Conservation (phyloP, 2,797 vertebrate genomes). For the Eulemur rubriventer region DNA sequence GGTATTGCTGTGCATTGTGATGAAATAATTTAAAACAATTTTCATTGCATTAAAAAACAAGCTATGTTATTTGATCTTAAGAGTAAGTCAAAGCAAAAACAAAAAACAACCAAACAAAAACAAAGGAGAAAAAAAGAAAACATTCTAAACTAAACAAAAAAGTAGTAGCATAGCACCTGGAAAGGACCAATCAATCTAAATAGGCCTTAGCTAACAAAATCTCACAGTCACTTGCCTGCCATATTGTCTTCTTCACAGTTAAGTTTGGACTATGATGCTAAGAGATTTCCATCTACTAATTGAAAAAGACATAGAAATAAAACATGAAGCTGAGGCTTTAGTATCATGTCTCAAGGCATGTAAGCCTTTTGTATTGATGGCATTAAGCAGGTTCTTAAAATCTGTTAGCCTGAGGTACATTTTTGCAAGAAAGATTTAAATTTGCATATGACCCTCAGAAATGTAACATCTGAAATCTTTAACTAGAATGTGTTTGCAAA, state of each 20-base stretch:
- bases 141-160: background rate
- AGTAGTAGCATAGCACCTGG: background rate
- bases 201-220: background rate
- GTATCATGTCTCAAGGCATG: background rate
- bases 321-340: background rate
- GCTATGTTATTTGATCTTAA: background rate
- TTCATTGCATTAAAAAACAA: slow-evolving; percentile 39
- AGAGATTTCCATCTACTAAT: slow-evolving; percentile 54
- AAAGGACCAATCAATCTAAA: slow-evolving; percentile 54
- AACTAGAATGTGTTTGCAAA: background rate
- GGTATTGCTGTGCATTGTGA: background rate
- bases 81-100: background rate
- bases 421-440: background rate
- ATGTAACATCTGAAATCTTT: background rate
- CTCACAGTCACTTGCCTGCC: slow-evolving; percentile 43
- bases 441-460: background rate
- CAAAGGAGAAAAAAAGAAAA: background rate
- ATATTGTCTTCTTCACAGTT: slow-evolving; percentile 55
- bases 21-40: slow-evolving; percentile 42
- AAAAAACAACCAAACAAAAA: background rate
- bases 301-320: background rate
- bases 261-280: slow-evolving; percentile 36
- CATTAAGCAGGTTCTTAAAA: background rate
- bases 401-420: background rate
- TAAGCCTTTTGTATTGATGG: background rate